These are phyloP conservation scores for Sinelater perroti DNA, from an alignment of 2,888 invertebrate genomes.

Conservation along the genomic window DNA sequence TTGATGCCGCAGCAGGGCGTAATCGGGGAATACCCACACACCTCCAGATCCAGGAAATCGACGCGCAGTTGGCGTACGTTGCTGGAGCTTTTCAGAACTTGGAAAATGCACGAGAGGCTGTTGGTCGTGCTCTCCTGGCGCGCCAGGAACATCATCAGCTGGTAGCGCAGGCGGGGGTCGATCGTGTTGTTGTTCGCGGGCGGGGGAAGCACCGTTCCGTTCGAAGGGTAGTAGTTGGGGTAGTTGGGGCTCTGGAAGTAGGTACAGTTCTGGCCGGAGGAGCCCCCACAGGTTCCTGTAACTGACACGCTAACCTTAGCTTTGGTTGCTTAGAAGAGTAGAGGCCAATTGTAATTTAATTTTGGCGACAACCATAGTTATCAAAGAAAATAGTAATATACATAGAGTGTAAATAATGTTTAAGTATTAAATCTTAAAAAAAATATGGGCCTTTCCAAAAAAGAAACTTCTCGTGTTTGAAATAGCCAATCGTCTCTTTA, in stretches of 20 bases:
- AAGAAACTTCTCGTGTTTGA: too few relatives aligned
- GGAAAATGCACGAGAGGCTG: slow-evolving; percentile 71
- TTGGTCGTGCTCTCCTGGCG: slow-evolving; percentile 53
- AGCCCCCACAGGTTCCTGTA: slow-evolving; percentile 72
- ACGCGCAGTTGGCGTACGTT: slow-evolving; percentile 74
- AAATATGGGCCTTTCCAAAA: too few relatives aligned
- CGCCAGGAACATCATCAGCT: slow-evolving; percentile 27
- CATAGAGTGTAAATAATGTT: too few relatives aligned
- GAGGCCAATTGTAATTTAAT: not conserved
- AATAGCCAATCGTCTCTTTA: too few relatives aligned
- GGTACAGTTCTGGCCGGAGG: slow-evolving; percentile 68
- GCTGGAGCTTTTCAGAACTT: slow-evolving; percentile 68
- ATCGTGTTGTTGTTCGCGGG: slow-evolving; percentile 23
- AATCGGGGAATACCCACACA: slow-evolving; percentile 51
- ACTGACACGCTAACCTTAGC: slow-evolving; percentile 62
- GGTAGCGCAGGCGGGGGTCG: slow-evolving; percentile 48
- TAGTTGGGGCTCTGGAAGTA: slow-evolving; percentile 80
- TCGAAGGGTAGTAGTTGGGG: slow-evolving; percentile 62
- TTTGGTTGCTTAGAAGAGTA: not conserved
- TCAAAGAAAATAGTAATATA: too few relatives aligned
- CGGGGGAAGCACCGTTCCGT: slow-evolving; percentile 48
- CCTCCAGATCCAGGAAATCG: slow-evolving; percentile 77
- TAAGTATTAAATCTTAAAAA: too few relatives aligned
- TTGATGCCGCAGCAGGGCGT: not conserved
- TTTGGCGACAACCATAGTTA: not conserved